These are phyloP conservation scores for Pogonophryne albipinna DNA, from an alignment of 2,797 vertebrate species.

Conservation along the genomic window DNA sequence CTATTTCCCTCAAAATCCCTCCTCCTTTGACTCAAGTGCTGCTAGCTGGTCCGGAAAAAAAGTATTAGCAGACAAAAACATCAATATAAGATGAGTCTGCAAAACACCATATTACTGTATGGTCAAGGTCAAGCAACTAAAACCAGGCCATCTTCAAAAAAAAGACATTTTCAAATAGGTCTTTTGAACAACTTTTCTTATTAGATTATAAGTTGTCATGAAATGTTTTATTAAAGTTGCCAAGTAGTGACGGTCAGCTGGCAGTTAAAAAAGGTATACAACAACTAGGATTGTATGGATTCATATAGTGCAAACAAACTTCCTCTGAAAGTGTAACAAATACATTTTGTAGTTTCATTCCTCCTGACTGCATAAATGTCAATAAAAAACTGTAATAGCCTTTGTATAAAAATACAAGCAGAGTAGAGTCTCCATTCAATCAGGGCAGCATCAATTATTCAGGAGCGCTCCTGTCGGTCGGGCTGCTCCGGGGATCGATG, in stretches of 20 bases:
- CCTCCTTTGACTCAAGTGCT: neutral
- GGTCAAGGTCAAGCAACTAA: neutral
- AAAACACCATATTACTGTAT: neutral
- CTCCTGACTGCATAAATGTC: slow-evolving; percentile 30
- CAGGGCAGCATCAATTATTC: slow-evolving; percentile 82
- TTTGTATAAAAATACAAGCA: slow-evolving; percentile 62
- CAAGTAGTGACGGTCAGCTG: no score
- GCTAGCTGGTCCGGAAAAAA: neutral
- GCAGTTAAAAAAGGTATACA: slow-evolving; percentile 1
- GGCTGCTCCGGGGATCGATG: slow-evolving; percentile 79
- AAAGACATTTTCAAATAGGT: no score
- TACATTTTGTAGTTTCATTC: slow-evolving; percentile 1
- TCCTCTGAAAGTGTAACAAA: slow-evolving; percentile 18
- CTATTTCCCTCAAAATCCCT: neutral
- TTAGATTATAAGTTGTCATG: no score
- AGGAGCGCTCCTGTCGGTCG: slow-evolving; percentile 61
- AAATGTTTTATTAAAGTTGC: no score
- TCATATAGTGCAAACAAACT: slow-evolving; percentile 27
- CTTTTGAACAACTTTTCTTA: no score
- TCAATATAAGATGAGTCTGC: neutral
- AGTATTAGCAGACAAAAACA: neutral
- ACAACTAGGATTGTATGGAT: neutral
- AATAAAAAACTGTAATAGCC: slow-evolving; percentile 41
- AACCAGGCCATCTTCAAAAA: no score
- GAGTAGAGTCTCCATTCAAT: slow-evolving; percentile 65